phyloP scores from a whole-genome alignment of 2,888 invertebrate genomes.

The Leptopterna dolabrata region DNA sequence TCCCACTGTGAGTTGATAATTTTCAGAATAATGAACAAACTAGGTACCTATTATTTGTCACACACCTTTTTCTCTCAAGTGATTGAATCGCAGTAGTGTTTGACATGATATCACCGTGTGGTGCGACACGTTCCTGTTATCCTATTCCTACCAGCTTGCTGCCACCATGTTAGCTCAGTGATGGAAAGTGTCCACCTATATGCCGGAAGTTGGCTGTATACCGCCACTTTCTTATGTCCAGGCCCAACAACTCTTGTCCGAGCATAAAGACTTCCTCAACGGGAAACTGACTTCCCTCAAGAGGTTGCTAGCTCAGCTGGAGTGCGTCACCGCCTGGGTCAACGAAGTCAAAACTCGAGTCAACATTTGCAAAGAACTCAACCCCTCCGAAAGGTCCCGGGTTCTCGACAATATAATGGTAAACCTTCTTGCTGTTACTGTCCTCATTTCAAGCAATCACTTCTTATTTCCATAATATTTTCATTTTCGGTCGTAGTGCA shows the following conservation, averaged over 20 bases:
- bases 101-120: no score
- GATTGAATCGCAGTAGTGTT: no score
- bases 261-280: conserved; percentile 72
- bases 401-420: conserved; percentile 69
- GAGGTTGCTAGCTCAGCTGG: conserved; percentile 71
- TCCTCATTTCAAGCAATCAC: no score
- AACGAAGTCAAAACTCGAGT: conserved; percentile 69
- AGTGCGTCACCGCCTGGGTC: conserved; percentile 71
- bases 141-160: no score
- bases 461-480: no score
- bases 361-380: conserved; percentile 68
- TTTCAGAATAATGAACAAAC: no score
- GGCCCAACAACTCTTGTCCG: conserved; percentile 66
- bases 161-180: neutral
- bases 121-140: no score
- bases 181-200: neutral
- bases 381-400: conserved; percentile 67
- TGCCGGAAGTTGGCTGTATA: neutral
- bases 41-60: no score
- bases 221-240: conserved; percentile 5
- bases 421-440: conserved; percentile 56
- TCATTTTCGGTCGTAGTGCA: no score
- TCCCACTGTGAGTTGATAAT: no score
- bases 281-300: conserved; percentile 72
- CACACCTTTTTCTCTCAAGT: no score